Conservation (phyloP, 92 coral and sea anemone genomes). For the Phymanthus crucifer region DNA sequence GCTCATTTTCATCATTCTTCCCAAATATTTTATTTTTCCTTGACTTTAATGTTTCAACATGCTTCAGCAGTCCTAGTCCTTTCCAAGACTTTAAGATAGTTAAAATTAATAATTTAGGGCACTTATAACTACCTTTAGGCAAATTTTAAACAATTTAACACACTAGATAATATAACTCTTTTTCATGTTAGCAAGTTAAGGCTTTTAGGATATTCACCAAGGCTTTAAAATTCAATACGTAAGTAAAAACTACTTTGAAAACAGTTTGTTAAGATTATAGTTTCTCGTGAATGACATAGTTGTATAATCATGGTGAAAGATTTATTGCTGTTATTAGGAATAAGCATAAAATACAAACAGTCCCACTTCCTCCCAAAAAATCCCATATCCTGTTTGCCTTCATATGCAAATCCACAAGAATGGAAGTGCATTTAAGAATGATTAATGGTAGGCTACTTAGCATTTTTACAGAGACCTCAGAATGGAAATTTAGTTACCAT, state of each 20-base stretch:
- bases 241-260: no score
- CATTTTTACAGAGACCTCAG: neutral
- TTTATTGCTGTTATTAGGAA: neutral
- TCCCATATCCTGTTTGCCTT: conserved; percentile 22
- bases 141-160: no score
- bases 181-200: no score
- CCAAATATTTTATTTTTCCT: neutral
- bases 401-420: conserved; percentile 28
- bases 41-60: neutral
- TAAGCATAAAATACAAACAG: conserved; percentile 23
- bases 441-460: conserved; percentile 15
- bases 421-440: conserved; percentile 15
- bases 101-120: no score
- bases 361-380: conserved; percentile 12
- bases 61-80: neutral
- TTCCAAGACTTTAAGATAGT: neutral
- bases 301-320: neutral
- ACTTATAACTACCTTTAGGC: neutral
- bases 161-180: no score
- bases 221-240: no score
- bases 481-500: neutral
- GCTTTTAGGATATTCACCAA: no score
- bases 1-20: neutral
- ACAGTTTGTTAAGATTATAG: no score
- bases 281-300: neutral